Evolutionary conservation across 2,797 vertebrate genomes (phyloP).

Genomic region (Glyptemys insculpta): DNA sequence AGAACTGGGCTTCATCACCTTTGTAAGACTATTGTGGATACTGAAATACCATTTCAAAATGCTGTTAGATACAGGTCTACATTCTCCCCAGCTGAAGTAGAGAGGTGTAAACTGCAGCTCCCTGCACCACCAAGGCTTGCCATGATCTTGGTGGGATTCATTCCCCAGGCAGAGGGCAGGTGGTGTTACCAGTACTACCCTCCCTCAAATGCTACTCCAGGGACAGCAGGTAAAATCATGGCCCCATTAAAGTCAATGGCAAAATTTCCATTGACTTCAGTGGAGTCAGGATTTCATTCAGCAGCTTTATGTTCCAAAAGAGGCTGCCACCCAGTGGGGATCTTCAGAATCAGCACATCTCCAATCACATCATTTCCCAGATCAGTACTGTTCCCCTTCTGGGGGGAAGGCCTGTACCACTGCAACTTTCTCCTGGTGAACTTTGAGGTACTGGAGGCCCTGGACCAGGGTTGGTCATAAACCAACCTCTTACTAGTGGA

Average conservation of each 20-base stretch:
- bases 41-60: not conserved
- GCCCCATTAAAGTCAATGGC: not conserved
- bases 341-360: not conserved
- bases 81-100: not conserved
- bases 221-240: not conserved
- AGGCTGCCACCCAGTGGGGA: not conserved
- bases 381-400: not conserved
- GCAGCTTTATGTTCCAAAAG: not conserved
- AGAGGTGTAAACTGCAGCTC: not conserved
- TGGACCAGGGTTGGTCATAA: not conserved
- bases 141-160: constrained; percentile 5
- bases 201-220: not conserved
- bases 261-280: not conserved
- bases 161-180: not conserved
- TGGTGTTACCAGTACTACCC: not conserved
- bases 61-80: not conserved
- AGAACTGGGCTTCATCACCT: not conserved
- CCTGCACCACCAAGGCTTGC: not conserved
- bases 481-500: not conserved
- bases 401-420: not conserved
- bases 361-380: not conserved
- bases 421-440: not conserved
- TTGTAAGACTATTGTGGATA: fast-evolving
- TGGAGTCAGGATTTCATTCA: not conserved
- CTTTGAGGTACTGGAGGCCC: not conserved